Evolutionary conservation across 2,797 vertebrate genomes (phyloP), one percentile per base, ranked within the genome.

Genomic region (Tauraco hartlaubi): DNA sequence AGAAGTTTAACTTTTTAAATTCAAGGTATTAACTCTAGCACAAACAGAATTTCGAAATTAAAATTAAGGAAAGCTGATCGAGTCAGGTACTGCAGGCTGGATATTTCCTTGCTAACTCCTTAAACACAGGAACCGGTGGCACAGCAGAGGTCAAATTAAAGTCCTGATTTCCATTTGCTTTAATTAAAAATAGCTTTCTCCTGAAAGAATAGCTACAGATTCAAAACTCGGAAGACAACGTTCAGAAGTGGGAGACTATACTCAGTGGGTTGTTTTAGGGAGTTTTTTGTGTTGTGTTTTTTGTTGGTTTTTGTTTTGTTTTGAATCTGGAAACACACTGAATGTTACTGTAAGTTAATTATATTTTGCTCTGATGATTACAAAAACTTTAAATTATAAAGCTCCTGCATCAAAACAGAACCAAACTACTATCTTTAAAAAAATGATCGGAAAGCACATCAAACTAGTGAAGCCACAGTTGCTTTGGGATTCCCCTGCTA

Each of bases 391-490:
- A 23, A 23, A 63, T 52, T 23, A n/a, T 5, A 67, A 81, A 54
- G 39, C 39, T 76, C 6, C 52, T 54, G 9, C 41, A 51, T 19
- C 48, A 46, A 44, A 87, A 13, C 37, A 71, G 74, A 81, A 35
- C 20, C 22, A 43, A 85, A 72, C 6, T 3, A 8, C 43, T 26
- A 5, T 11, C 21, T 54, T 71, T 6, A 11, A 63, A 41, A 29
- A 15, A 18, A 11, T 0, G 1, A 66, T 9, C 37, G 72, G n/a
- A 33, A 33, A 39, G 33, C 46, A 49, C 15, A 19, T 17, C 10
- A 8, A 31, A 26, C 0, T 0, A 44, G n/a, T 0, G 19, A 46
- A 23, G 43, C 12, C 35, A 2, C 29, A 13, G 17, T 1, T 44
- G 48, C 51, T 44, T 11, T 41, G 51, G 51, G 41, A 37, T 11